Evolutionary conservation across 2,888 invertebrate species (phyloP).

Genomic region (Temnothorax unifasciatus): DNA sequence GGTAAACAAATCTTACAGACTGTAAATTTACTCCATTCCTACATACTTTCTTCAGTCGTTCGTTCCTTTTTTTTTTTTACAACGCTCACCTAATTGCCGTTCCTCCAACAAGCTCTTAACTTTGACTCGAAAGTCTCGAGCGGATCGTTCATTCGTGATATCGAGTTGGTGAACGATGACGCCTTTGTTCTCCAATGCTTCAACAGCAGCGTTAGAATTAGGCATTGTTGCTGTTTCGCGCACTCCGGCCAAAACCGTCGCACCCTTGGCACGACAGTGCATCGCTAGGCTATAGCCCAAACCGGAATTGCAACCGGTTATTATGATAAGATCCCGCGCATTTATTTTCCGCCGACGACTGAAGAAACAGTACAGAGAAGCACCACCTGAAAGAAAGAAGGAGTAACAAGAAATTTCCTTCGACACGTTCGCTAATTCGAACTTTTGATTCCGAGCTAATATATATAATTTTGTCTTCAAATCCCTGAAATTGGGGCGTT

Average conservation of each 20-base stretch:
- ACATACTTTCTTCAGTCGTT: background rate
- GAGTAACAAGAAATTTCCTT: background rate
- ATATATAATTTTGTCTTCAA: background rate
- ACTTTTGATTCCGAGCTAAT: background rate
- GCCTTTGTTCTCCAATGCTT: slow-evolving; percentile 85
- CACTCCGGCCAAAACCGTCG: slow-evolving; percentile 93
- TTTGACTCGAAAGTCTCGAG: slow-evolving; percentile 87
- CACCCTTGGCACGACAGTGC: slow-evolving; percentile 88
- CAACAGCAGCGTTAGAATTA: slow-evolving; percentile 67
- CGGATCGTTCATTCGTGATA: slow-evolving; percentile 89
- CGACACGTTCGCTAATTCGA: no score
- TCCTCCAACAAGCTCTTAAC: slow-evolving; percentile 80
- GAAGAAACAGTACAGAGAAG: slow-evolving; percentile 26
- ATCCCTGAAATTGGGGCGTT: background rate
- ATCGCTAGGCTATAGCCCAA: slow-evolving; percentile 92
- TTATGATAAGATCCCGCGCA: slow-evolving; percentile 84
- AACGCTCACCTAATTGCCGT: slow-evolving; percentile 85
- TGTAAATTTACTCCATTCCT: background rate
- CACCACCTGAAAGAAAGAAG: slow-evolving; percentile 51
- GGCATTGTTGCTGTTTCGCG: slow-evolving; percentile 90
- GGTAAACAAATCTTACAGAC: background rate
- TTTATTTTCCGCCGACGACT: slow-evolving; percentile 53
- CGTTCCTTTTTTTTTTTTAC: background rate
- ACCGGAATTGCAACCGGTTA: slow-evolving; percentile 96
- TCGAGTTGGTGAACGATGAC: slow-evolving; percentile 89